Conservation (phyloP, 1,140 invertebrate species). For the Magallana gigas region DNA sequence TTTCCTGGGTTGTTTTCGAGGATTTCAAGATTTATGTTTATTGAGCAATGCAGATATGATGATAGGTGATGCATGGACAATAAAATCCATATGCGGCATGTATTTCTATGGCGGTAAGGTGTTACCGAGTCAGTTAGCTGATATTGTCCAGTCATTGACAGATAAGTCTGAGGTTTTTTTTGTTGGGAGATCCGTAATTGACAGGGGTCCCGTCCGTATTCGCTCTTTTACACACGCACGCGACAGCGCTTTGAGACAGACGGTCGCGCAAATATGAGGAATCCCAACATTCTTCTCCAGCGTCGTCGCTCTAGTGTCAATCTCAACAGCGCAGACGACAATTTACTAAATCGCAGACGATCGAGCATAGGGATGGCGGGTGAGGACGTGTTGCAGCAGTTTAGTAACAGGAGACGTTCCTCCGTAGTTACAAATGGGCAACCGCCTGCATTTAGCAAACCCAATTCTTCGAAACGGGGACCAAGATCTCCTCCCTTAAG, state of each 20-base stretch:
- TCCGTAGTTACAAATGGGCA: neutral
- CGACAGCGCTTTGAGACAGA: conserved; percentile 13
- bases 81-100: neutral
- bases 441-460: neutral
- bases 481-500: neutral
- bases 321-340: neutral
- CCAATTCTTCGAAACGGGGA: neutral
- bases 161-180: neutral
- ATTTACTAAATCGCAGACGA: conserved; percentile 9
- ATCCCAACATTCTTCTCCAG: conserved; percentile 21
- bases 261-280: conserved; percentile 11
- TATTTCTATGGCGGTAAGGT: neutral
- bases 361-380: conserved; percentile 11
- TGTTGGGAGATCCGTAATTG: neutral
- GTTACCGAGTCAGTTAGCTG: neutral
- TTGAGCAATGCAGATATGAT: neutral
- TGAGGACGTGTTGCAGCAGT: conserved; percentile 19
- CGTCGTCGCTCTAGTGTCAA: conserved; percentile 17
- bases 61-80: neutral
- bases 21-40: neutral
- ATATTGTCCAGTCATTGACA: neutral
- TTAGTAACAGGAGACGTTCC: neutral
- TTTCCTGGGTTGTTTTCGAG: too few relatives aligned
- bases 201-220: neutral
- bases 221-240: conserved; percentile 12